Evolutionary conservation across 2,797 vertebrate genomes (phyloP), one percentile per base, ranked within the genome.

Genomic region (Falco peregrinus): DNA sequence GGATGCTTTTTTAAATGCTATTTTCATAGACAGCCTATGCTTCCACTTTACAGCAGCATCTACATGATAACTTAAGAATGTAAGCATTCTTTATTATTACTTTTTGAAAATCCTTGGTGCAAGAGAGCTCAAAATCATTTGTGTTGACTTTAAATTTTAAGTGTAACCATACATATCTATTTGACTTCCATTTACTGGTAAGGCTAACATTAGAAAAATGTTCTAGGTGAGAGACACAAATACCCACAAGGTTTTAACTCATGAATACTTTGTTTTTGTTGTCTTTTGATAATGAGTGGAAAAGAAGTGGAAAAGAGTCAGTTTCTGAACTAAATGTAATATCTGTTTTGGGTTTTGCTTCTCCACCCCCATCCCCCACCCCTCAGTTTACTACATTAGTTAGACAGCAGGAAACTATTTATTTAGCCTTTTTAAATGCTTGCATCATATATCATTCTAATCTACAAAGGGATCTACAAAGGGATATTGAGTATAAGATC

Each of bases 1-100:
- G 2, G 5, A 18, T 43, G 3, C 0, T 75, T 86, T 70, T 81
- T 35, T 1, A 80, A 63, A 28, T 31, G 1, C 0, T 54, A 9
- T 48, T 82, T 95, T 82, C 6, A 41, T 8, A 74, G 15, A 39
- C 6, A 54, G 2, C 1, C 6, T 45, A 16, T 6, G 5, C 50
- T 77, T 77, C 7, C 6, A 28, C 4, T 21, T 63, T 64, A 50
- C 14, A 75, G 8, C 5, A 75, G 16, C 63, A 71, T 29, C 17
- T 71, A 50, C 7, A 37, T 5, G 4, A 5, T 29, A 82, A 37
- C 5, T 86, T 68, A 10, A 35, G 29, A 77, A 35, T 54, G 2
- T 12, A 74, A 68, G 4, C 35, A 33, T n/a, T 29, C 3, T 53
- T 78, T 87, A 43, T 37, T 43, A 28, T 28, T 20, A 13, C 5